Conservation (phyloP, 2,888 invertebrate species). For the Drosophila peninsularis region DNA sequence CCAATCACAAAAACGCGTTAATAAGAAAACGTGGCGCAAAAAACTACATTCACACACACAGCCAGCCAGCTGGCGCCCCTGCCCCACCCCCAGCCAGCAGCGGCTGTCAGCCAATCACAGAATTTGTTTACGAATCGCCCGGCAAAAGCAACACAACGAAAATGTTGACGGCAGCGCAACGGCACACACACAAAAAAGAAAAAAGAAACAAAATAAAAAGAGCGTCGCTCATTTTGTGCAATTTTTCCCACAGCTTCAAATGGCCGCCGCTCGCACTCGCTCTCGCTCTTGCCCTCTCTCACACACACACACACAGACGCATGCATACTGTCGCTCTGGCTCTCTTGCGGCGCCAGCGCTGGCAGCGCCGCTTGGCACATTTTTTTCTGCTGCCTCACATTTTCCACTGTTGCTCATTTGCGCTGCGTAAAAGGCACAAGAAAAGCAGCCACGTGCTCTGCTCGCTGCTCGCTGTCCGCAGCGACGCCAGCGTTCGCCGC, state of each 20-base stretch:
- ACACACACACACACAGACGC: background rate
- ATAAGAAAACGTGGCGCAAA: conserved; percentile 80
- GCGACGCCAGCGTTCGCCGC: conserved; percentile 25
- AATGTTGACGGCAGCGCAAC: conserved; percentile 56
- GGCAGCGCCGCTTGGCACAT: conserved; percentile 65
- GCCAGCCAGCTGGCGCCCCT: conserved; percentile 13
- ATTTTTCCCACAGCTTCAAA: conserved; percentile 60
- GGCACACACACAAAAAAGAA: conserved; percentile 43
- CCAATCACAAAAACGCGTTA: conserved; percentile 82
- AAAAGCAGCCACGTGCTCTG: conserved; percentile 66
- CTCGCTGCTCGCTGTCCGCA: no score
- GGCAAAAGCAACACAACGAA: conserved; percentile 82
- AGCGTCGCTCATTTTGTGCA: conserved; percentile 63
- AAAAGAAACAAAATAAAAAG: conserved; percentile 52
- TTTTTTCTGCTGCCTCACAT: conserved; percentile 57
- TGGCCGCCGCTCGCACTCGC: conserved; percentile 46
- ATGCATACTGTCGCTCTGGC: background rate
- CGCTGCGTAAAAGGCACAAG: conserved; percentile 50
- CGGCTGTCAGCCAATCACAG: conserved; percentile 79
- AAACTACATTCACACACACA: conserved; percentile 64
- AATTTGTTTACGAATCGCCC: conserved; percentile 83
- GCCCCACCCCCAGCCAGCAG: conserved; percentile 29
- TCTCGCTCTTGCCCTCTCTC: conserved; percentile 40
- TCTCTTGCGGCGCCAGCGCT: conserved; percentile 40
- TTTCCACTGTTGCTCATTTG: conserved; percentile 71